Conservation (phyloP, 1,140 invertebrate genomes). For the Psix sp. region DNA sequence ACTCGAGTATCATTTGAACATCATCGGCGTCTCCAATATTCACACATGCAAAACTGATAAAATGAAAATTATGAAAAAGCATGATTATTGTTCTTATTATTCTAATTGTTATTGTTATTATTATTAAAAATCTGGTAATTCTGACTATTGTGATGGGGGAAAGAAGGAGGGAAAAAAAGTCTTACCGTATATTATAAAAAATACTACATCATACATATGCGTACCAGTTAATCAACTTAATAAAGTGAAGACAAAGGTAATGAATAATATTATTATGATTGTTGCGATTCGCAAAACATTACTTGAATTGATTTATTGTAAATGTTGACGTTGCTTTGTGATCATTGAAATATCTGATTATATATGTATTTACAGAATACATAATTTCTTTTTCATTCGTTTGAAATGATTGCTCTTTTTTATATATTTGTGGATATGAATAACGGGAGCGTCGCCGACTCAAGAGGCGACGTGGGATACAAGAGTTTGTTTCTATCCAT, state of each 20-base stretch:
- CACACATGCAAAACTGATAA: conserved; percentile 18
- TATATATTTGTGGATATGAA: conserved; percentile 8
- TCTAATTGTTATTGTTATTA: conserved; percentile 34
- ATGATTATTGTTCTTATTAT: conserved; percentile 14
- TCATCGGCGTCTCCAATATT: conserved; percentile 16
- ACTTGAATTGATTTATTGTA: conserved; percentile 44
- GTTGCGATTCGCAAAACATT: conserved; percentile 31
- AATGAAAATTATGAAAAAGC: too few relatives aligned
- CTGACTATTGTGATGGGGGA: too few relatives aligned
- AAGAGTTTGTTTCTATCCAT: conserved; percentile 25
- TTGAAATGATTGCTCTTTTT: conserved; percentile 3
- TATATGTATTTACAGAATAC: neutral
- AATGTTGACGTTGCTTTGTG: conserved; percentile 51
- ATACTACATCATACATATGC: conserved; percentile 41
- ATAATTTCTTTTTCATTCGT: conserved; percentile 21
- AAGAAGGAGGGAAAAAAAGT: conserved; percentile 16
- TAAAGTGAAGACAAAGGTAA: conserved; percentile 50
- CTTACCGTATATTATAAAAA: conserved; percentile 33
- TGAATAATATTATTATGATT: conserved; percentile 53
- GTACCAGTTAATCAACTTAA: conserved; percentile 30
- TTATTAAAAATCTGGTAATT: conserved; percentile 14
- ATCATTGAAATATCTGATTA: conserved; percentile 46
- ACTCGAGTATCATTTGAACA: conserved; percentile 23
- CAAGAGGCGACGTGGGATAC: conserved; percentile 9
- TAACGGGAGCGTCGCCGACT: conserved; percentile 9